A percentile compares a stretch with the other conserved stretches of the same genome.
phyloP scores from a whole-genome alignment of 2,888 invertebrate species.

The Synergus japonicus region DNA sequence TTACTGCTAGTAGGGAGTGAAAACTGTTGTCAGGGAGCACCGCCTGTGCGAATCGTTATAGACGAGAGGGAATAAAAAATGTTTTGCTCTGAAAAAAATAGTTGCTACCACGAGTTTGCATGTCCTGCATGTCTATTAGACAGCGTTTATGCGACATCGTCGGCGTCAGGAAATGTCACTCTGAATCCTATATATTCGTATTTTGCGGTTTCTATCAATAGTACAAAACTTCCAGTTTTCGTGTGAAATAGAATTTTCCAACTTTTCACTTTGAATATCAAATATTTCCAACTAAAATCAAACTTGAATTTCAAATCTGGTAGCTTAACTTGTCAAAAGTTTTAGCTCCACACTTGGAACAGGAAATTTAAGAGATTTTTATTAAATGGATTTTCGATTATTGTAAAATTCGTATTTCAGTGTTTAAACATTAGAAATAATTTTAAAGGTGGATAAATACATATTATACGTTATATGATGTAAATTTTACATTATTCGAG shows the following conservation, averaged over 20 bases:
- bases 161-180: constrained; percentile 49
- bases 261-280: no score
- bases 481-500: no score
- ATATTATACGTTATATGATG: no score
- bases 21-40: constrained; percentile 59
- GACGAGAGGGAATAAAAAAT: constrained; percentile 51
- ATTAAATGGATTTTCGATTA: no score
- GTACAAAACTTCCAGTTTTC: neutral
- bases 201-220: constrained; percentile 36
- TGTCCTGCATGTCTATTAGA: constrained; percentile 51
- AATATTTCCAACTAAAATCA: constrained; percentile 3
- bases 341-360: no score
- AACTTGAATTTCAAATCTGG: no score
- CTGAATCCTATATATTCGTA: neutral
- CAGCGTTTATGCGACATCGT: constrained; percentile 53
- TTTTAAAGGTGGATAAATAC: no score
- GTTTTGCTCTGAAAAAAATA: constrained; percentile 54
- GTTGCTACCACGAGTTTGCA: constrained; percentile 45
- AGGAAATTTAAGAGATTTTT: no score
- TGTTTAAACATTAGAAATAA: no score
- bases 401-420: no score
- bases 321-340: no score
- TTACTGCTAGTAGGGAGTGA: constrained; percentile 68
- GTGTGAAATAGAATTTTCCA: neutral
- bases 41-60: constrained; percentile 47